Base-by-base conservation (phyloP, 92 coral and sea anemone species). In the Epizoanthus illoricatus region DNA sequence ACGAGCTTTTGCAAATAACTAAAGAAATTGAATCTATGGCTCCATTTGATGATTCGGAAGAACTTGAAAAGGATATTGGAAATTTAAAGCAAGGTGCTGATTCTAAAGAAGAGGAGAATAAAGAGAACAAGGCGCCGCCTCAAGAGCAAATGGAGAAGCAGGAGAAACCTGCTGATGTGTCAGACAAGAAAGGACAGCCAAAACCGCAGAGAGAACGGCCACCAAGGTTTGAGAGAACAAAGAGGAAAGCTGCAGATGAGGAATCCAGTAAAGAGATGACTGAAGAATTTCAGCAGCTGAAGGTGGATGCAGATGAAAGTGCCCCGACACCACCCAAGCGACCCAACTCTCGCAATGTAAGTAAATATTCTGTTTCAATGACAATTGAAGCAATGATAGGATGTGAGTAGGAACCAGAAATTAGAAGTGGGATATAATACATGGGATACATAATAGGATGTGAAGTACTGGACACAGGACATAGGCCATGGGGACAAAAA, bases 21-120 rank as follows among this genome's bases (percentile, higher is more conserved):
- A 93, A 93, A 76, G 97, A 93, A 75, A 93, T 93, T 65, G 97
- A 92, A 66, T 82, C 89, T 0, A 92, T 93, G 86, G 97, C 97
- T 17, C 94, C 90, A 18, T 73, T 90, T 13, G 97, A 88, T 58
- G 94, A 93, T 21, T 91, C 92, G 1, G 97, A 93, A 64, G 97
- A 93, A 69, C 87, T 89, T 54, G 97, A 93, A 24, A 91, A 90
- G 39, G 81, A 65, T 61, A 82, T 67, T 49, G 39, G 80, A 79
- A n/a, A 47, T 71, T 79, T 74, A 23, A 89, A 87, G 18, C 33
- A 87, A 20, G 84, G 33, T 21, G 10, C 85, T 33, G 75, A 40
- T 18, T 20, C 59, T 40, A 76, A 79, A 57, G 74, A 75, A 1
- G 86, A 88, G 23, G 74, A 71, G 41, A 80, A 88, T 62, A 73